A percentile compares a stretch with the other conserved stretches of the same genome.
Conservation (phyloP, 2,113 vertebrate genomes). For the Garra rufa region DNA sequence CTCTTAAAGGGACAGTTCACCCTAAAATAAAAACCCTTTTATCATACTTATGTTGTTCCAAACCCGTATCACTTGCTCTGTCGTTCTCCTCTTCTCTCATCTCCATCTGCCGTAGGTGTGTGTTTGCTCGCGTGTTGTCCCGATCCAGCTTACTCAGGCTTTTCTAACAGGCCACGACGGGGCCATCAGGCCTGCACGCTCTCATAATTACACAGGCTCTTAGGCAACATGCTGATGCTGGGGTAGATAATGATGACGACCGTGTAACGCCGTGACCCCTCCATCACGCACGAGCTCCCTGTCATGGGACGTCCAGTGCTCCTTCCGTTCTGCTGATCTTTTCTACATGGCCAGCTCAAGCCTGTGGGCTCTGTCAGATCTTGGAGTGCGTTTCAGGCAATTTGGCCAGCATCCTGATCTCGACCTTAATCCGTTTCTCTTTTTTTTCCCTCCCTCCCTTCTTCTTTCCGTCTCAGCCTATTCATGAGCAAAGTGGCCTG, state of each 20-base stretch:
- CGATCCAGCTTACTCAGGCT: constrained; percentile 50
- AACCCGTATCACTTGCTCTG: background rate
- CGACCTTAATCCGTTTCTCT: background rate
- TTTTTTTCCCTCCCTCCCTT: background rate
- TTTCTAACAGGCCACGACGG: constrained; percentile 54
- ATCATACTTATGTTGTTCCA: background rate
- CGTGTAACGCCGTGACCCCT: constrained; percentile 38
- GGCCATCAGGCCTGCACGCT: constrained; percentile 37
- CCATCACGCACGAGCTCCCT: background rate
- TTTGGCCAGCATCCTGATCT: constrained; percentile 30
- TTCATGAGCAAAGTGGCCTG: background rate
- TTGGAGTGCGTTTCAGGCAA: constrained; percentile 34
- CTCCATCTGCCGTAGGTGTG: constrained; percentile 46
- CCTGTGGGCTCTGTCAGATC: constrained; percentile 30
- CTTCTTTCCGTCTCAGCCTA: background rate
- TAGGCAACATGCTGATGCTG: constrained; percentile 54
- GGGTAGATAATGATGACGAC: constrained; percentile 55
- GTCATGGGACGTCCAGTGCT: constrained; percentile 3
- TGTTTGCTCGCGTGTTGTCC: constrained; percentile 15
- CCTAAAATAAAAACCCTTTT: background rate
- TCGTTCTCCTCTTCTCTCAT: constrained; percentile 5
- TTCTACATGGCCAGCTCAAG: constrained; percentile 44
- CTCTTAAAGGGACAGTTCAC: background rate
- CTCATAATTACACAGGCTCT: constrained; percentile 53
- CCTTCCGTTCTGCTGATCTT: constrained; percentile 37